Conservation (phyloP, 2,888 invertebrate genomes). For the Parnassius smintheus region DNA sequence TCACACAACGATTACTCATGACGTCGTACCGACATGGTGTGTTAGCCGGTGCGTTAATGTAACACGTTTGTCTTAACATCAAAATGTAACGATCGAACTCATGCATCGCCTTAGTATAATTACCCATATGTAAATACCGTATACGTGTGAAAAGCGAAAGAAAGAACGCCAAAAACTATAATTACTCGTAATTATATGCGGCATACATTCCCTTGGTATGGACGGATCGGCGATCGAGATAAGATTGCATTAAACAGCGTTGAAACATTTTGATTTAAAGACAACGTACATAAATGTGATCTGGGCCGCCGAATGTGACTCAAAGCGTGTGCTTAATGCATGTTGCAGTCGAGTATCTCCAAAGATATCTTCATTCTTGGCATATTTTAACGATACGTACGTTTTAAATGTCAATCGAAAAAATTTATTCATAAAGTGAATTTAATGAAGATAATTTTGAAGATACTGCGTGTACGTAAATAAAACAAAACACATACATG, state of each 20-base stretch:
- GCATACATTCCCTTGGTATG: constrained; percentile 73
- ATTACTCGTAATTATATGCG: constrained; percentile 77
- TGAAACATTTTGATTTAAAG: constrained; percentile 80
- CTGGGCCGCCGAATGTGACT: constrained; percentile 59
- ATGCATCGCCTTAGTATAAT: constrained; percentile 70
- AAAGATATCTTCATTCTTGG: constrained; percentile 56
- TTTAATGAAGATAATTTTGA: constrained; percentile 40
- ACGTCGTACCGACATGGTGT: constrained; percentile 68
- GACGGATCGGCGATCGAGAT: constrained; percentile 73
- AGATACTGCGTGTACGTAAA: constrained; percentile 57
- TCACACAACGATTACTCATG: constrained; percentile 71
- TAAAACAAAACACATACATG: constrained; percentile 90
- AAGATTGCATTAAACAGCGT: constrained; percentile 76
- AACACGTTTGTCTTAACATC: constrained; percentile 69
- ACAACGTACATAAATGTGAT: constrained; percentile 68
- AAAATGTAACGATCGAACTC: constrained; percentile 68
- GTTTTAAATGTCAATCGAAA: constrained; percentile 1
- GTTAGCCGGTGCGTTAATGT: constrained; percentile 61
- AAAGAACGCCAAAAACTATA: constrained; percentile 73
- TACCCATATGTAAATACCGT: constrained; percentile 77
- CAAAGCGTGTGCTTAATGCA: constrained; percentile 74
- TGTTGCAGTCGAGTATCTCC: constrained; percentile 61
- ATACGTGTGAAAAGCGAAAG: constrained; percentile 78
- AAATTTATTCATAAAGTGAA: constrained; percentile 4
- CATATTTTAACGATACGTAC: not conserved